A percentile compares a stretch with the other conserved stretches of the same genome.
These are phyloP conservation scores for Indicator maculatus DNA, from an alignment of 2,113 vertebrate species.

Conservation along the genomic window DNA sequence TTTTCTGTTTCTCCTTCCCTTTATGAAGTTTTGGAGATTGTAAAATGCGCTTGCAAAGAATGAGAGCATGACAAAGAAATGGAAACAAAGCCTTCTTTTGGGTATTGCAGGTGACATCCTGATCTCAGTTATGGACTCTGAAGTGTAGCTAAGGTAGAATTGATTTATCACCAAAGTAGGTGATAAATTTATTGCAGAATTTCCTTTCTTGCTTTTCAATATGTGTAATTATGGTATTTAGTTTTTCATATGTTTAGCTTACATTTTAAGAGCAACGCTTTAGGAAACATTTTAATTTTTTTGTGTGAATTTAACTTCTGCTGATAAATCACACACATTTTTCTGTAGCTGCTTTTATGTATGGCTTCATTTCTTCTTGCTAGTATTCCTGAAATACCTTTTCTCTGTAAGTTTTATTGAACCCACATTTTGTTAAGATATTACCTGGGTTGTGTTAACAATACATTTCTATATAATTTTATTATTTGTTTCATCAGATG, in stretches of 20 bases:
- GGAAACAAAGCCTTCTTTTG: background rate
- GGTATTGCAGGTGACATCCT: background rate
- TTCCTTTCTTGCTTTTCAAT: background rate
- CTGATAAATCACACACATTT: background rate
- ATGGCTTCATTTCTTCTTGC: background rate
- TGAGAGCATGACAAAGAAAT: background rate
- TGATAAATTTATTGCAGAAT: background rate
- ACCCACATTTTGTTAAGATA: background rate
- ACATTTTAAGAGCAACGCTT: background rate
- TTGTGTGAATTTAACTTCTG: background rate
- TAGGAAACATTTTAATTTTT: background rate
- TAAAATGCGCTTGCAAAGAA: background rate
- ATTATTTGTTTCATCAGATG: background rate
- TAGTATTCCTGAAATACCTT: background rate
- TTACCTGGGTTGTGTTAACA: background rate
- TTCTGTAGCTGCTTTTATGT: background rate
- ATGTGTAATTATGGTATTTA: background rate
- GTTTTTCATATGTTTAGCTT: background rate
- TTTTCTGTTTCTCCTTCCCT: background rate
- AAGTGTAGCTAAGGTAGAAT: background rate
- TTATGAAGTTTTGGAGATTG: background rate
- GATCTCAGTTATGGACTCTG: fast-evolving
- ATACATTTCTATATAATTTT: background rate
- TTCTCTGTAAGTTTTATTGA: background rate
- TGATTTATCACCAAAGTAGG: background rate